Conservation (phyloP, 2,888 invertebrate species). For the Epinotia ramella region DNA sequence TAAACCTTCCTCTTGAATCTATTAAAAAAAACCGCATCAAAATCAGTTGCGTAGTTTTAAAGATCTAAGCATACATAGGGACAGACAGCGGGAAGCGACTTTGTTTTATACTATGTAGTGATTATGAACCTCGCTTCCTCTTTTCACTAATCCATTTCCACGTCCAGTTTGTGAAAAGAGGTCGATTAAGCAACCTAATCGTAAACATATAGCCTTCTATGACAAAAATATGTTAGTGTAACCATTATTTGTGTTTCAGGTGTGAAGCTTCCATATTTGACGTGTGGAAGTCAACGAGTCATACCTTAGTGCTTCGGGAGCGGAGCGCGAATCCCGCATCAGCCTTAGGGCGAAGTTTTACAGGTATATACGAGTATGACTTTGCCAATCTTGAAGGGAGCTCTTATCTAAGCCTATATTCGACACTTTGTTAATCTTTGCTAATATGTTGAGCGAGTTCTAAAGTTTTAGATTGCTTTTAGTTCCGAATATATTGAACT, state of each 20-base stretch:
- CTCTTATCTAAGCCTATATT: constrained; percentile 18
- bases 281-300: constrained; percentile 86
- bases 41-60: too few relatives aligned
- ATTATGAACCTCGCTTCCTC: too few relatives aligned
- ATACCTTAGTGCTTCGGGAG: constrained; percentile 85
- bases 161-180: too few relatives aligned
- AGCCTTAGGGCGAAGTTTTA: constrained; percentile 83
- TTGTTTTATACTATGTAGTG: too few relatives aligned
- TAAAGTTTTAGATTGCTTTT: not conserved
- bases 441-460: not conserved
- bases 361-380: constrained; percentile 75
- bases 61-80: too few relatives aligned
- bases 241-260: constrained; percentile 62
- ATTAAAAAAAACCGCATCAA: too few relatives aligned
- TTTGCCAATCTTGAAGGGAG: constrained; percentile 29
- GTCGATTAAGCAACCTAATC: too few relatives aligned
- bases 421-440: constrained; percentile 18
- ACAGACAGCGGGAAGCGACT: too few relatives aligned
- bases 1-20: too few relatives aligned
- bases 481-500: constrained; percentile 3
- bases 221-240: not conserved
- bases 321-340: constrained; percentile 87
- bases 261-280: constrained; percentile 88
- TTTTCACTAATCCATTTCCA: too few relatives aligned
- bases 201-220: too few relatives aligned